These are phyloP conservation scores for Drosophila gunungcola DNA, from an alignment of 1,140 invertebrate species.

Conservation along the genomic window DNA sequence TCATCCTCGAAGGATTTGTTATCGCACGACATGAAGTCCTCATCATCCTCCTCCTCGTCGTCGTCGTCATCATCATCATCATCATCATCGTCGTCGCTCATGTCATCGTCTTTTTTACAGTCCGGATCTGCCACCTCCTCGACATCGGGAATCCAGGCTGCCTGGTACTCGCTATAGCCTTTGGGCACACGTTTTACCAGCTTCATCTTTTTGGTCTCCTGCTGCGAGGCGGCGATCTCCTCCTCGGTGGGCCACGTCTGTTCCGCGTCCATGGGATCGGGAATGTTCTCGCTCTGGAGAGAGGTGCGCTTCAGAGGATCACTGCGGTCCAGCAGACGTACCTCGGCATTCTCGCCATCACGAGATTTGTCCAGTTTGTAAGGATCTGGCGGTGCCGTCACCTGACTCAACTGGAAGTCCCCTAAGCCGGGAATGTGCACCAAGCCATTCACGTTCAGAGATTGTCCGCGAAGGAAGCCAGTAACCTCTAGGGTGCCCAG, in stretches of 20 bases:
- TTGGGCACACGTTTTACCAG: conserved; percentile 94
- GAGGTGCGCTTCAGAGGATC: conserved; percentile 91
- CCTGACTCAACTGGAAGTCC: conserved; percentile 95
- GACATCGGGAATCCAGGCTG: conserved; percentile 95
- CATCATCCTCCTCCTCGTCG: conserved; percentile 52
- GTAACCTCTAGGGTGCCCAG: conserved; percentile 92
- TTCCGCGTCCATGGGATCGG: conserved; percentile 97
- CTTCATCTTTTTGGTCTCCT: conserved; percentile 88
- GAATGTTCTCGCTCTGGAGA: conserved; percentile 91
- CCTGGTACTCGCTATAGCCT: conserved; percentile 97
- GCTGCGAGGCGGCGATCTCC: conserved; percentile 91
- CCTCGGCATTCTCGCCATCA: conserved; percentile 64
- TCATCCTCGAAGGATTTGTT: conserved; percentile 87
- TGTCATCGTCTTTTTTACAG: conserved; percentile 84
- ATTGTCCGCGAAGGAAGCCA: conserved; percentile 93
- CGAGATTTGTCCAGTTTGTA: conserved; percentile 88
- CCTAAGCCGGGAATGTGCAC: conserved; percentile 96
- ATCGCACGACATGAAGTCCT: conserved; percentile 88
- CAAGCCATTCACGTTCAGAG: conserved; percentile 94
- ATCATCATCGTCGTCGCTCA: conserved; percentile 78
- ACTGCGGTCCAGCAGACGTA: conserved; percentile 87
- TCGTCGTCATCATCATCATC: conserved; percentile 45
- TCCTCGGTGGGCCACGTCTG: conserved; percentile 98
- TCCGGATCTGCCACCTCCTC: conserved; percentile 87
- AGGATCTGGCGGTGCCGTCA: conserved; percentile 91